A percentile compares a stretch with the other conserved stretches of the same genome.
Conservation (phyloP, 2,113 vertebrate genomes). For the Catharus minimus region DNA sequence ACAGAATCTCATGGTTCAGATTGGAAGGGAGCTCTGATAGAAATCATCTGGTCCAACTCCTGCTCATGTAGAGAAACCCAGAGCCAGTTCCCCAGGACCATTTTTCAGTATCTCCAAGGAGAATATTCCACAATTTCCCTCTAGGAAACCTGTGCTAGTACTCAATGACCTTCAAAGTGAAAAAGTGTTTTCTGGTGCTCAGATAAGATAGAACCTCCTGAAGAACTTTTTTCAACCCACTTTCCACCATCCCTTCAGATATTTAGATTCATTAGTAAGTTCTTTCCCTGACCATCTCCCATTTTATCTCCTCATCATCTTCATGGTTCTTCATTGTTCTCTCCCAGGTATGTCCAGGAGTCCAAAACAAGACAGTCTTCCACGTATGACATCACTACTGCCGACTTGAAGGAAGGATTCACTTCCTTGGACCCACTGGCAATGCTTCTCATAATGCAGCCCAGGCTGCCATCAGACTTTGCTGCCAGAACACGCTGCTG, state of each 20-base stretch:
- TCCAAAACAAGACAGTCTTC: not conserved
- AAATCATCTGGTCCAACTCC: not conserved
- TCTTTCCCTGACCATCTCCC: accelerated
- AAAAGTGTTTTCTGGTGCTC: not conserved
- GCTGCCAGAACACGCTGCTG: not conserved
- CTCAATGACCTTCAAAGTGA: not conserved
- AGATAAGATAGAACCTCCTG: not conserved
- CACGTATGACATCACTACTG: not conserved
- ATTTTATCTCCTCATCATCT: accelerated
- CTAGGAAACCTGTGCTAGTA: not conserved
- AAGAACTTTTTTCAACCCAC: not conserved
- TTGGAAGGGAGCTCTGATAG: not conserved
- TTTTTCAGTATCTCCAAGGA: not conserved
- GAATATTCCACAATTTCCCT: not conserved
- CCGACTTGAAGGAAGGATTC: not conserved
- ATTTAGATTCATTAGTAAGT: not conserved
- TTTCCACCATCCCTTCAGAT: not conserved
- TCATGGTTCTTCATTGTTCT: not conserved
- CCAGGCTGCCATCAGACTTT: accelerated
- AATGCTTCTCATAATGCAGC: not conserved
- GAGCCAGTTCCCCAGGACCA: not conserved
- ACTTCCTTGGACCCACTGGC: not conserved
- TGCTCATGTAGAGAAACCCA: not conserved
- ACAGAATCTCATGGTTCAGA: not conserved
- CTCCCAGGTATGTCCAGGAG: not conserved